A percentile compares a stretch with the other conserved stretches of the same genome.
phyloP scores from a whole-genome alignment of 2,797 vertebrate species.

The Pseudochromis fuscus region DNA sequence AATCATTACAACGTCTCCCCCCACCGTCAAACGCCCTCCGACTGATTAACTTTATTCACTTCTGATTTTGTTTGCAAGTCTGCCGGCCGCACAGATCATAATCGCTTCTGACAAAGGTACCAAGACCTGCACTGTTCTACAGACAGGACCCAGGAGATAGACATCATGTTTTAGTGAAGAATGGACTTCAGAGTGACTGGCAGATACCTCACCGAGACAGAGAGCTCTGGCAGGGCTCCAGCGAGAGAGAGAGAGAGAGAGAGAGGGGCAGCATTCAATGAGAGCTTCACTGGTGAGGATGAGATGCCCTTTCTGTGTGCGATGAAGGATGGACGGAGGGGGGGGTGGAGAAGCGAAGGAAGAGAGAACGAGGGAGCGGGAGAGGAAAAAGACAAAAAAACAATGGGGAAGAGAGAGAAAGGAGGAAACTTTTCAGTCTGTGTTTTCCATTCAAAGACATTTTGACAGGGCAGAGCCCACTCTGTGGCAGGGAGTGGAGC shows the following conservation, averaged over 20 bases:
- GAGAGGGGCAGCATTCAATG: slow-evolving; percentile 62
- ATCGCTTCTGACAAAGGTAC: slow-evolving; percentile 70
- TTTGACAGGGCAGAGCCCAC: slow-evolving; percentile 86
- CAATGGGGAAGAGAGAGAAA: slow-evolving; percentile 48
- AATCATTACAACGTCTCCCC: background rate
- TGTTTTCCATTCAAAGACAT: slow-evolving; percentile 85
- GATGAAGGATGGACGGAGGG: slow-evolving; percentile 79
- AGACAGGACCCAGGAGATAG: slow-evolving; percentile 75
- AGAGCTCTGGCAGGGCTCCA: slow-evolving; percentile 68
- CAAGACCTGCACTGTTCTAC: slow-evolving; percentile 63
- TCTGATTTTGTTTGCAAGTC: slow-evolving; percentile 42
- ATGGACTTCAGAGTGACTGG: slow-evolving; percentile 78
- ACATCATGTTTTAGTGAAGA: slow-evolving; percentile 78
- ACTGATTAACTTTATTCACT: slow-evolving; percentile 22
- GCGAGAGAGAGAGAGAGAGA: slow-evolving; percentile 27
- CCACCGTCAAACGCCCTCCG: slow-evolving; percentile 6
- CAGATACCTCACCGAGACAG: slow-evolving; percentile 78
- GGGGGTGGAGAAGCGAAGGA: slow-evolving; percentile 12
- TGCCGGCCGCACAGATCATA: slow-evolving; percentile 55
- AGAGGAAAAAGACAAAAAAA: slow-evolving; percentile 45
- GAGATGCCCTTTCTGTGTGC: slow-evolving; percentile 80
- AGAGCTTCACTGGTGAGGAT: slow-evolving; percentile 75
- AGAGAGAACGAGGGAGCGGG: slow-evolving; percentile 32
- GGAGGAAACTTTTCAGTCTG: slow-evolving; percentile 78
- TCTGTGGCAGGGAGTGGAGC: slow-evolving; percentile 80